phyloP scores from a whole-genome alignment of 2,797 vertebrate species.

The Neoniphon sammara region DNA sequence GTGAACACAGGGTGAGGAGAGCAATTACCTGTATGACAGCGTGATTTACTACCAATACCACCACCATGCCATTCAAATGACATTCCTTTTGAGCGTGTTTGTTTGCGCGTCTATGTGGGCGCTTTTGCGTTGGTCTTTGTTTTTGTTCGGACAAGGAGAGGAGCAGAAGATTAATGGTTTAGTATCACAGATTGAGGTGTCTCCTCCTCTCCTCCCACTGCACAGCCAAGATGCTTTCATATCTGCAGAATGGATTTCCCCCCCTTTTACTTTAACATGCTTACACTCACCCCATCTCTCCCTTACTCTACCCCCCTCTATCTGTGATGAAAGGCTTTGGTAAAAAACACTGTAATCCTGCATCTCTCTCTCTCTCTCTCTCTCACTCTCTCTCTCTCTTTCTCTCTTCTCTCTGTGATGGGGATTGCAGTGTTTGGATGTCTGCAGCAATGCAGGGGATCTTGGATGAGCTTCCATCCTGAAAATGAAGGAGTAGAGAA shows the following conservation, averaged over 20 bases:
- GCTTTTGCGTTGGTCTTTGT: constrained; percentile 17
- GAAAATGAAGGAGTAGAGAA: constrained; percentile 46
- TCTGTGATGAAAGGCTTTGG: constrained; percentile 67
- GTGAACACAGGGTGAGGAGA: not conserved
- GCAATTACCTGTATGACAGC: constrained; percentile 11
- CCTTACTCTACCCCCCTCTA: constrained; percentile 51
- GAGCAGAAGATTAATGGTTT: constrained; percentile 12
- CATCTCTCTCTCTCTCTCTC: constrained; percentile 27
- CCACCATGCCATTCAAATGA: constrained; percentile 31
- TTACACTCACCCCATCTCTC: constrained; percentile 33
- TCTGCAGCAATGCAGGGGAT: constrained; percentile 78
- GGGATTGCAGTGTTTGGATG: constrained; percentile 72
- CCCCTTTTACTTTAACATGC: constrained; percentile 17
- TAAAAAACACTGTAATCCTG: constrained; percentile 56
- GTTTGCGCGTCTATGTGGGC: constrained; percentile 16
- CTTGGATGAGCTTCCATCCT: constrained; percentile 60
- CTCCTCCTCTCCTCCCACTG: constrained; percentile 33
- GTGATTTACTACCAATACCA: constrained; percentile 22
- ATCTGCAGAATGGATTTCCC: constrained; percentile 57
- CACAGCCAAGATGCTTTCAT: constrained; percentile 39
- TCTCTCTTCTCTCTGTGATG: constrained; percentile 29
- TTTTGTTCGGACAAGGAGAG: constrained; percentile 13
- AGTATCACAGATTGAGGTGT: constrained; percentile 36
- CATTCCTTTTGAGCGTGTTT: constrained; percentile 15
- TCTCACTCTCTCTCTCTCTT: not conserved